Evolutionary conservation across 2,797 vertebrate genomes (phyloP).

Genomic region (Thaleichthys pacificus): DNA sequence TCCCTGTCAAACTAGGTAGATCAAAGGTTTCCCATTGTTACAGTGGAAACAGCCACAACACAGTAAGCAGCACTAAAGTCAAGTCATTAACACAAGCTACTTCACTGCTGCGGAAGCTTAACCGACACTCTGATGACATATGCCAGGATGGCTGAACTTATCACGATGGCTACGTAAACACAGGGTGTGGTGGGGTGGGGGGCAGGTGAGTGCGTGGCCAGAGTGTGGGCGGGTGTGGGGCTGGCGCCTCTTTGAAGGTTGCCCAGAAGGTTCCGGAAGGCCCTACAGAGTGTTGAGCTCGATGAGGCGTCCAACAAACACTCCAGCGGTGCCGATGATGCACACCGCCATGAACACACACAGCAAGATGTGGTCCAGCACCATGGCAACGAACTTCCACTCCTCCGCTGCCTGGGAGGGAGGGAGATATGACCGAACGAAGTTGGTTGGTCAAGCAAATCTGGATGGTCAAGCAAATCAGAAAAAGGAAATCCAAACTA

Average conservation of each 20-base stretch:
- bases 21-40: no score
- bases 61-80: no score
- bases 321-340: constrained; percentile 87
- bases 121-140: not conserved
- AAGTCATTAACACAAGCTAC: not conserved
- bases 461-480: not conserved
- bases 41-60: no score
- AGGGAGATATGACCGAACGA: not conserved
- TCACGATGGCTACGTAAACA: not conserved
- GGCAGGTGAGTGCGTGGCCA: not conserved
- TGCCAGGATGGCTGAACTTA: not conserved
- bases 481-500: not conserved
- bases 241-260: not conserved
- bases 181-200: not conserved
- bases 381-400: constrained; percentile 98
- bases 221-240: not conserved
- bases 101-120: no score
- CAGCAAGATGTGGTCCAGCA: constrained; percentile 93
- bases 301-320: constrained; percentile 93
- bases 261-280: not conserved
- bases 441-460: not conserved
- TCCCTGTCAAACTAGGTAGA: no score
- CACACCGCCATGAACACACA: constrained; percentile 95
- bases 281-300: constrained; percentile 85
- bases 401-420: constrained; percentile 86